These are phyloP conservation scores for Nephotettix cincticeps DNA, from an alignment of 1,140 invertebrate genomes.

Conservation along the genomic window DNA sequence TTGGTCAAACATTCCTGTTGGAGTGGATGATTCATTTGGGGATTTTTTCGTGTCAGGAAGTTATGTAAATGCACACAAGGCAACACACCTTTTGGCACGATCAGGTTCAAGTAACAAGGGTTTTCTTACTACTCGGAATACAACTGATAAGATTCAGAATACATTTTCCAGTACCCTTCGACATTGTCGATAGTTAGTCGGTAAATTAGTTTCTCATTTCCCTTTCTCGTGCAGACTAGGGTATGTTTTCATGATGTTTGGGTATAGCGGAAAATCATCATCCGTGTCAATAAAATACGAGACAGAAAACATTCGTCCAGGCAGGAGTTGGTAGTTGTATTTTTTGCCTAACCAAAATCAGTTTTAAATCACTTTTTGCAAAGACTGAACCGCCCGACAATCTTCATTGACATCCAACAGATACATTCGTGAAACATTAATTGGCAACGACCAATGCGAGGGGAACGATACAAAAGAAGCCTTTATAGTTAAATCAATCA, in stretches of 20 bases:
- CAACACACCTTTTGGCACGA: conserved; percentile 32
- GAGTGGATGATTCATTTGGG: no score
- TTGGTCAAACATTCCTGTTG: no score
- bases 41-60: no score
- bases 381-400: conserved; percentile 47
- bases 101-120: conserved; percentile 23
- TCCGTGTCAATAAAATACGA: conserved; percentile 51
- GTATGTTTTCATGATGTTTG: conserved; percentile 51
- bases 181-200: conserved; percentile 27
- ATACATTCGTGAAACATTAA: conserved; percentile 35
- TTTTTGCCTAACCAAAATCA: conserved; percentile 13
- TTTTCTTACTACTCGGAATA: conserved; percentile 32
- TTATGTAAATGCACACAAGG: conserved; percentile 31
- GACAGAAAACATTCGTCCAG: conserved; percentile 20
- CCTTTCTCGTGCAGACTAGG: conserved; percentile 36
- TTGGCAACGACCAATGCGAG: conserved; percentile 35
- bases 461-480: conserved; percentile 30
- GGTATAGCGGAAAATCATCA: conserved; percentile 51
- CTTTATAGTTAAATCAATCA: conserved; percentile 34
- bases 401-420: conserved; percentile 34
- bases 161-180: conserved; percentile 30
- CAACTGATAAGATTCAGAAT: conserved; percentile 25
- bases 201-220: conserved; percentile 39
- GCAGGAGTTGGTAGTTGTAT: conserved; percentile 20
- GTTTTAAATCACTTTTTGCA: conserved; percentile 37